phyloP scores from a whole-genome alignment of 2,113 vertebrate species.

The Rhombomys opimus region DNA sequence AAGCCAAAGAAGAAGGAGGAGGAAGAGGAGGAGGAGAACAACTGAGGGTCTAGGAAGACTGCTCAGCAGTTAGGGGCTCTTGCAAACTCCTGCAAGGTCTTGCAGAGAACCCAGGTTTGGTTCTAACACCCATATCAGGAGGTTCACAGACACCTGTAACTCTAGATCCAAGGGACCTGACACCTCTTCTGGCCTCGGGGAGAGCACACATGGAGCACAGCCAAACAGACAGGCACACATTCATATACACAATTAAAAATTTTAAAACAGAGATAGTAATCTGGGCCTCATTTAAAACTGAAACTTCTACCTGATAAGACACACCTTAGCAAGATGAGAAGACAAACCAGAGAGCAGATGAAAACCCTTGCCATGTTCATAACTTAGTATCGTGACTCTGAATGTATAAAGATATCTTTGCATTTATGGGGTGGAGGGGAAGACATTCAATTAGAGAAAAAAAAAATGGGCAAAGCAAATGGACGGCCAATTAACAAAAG shows the following conservation, averaged over 20 bases:
- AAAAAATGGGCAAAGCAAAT: conserved; percentile 47
- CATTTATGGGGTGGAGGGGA: background rate
- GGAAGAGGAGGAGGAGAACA: background rate
- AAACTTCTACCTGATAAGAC: background rate
- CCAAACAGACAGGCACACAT: background rate
- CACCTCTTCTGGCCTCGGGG: background rate
- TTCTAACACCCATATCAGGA: background rate
- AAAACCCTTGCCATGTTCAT: background rate
- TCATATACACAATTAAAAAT: background rate
- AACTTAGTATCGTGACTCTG: background rate
- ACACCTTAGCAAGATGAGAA: background rate
- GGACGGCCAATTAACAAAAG: background rate
- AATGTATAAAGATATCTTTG: background rate
- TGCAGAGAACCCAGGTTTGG: background rate
- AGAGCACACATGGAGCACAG: too few relatives aligned
- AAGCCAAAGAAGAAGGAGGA: background rate
- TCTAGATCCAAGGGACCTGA: background rate
- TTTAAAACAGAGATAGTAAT: background rate
- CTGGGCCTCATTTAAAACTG: background rate
- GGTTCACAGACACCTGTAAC: background rate
- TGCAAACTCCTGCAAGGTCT: background rate
- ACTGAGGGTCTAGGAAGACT: background rate
- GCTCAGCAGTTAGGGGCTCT: background rate
- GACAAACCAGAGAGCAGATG: background rate
- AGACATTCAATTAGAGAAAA: background rate